Conservation (phyloP, 35 echinoderm and acorn worm genomes). For the Acanthaster planci region DNA sequence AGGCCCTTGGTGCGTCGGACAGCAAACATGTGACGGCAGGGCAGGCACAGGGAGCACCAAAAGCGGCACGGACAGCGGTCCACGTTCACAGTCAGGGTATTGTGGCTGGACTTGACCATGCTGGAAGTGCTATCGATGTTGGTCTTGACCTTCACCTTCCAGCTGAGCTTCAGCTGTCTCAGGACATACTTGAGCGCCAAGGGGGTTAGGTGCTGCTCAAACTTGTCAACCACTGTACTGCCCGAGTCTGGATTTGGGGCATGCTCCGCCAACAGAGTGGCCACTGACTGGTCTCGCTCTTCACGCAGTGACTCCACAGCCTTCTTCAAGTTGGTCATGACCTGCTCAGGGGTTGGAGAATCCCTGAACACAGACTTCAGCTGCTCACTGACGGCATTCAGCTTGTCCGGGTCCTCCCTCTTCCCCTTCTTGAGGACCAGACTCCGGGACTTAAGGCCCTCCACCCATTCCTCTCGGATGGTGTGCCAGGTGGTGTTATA, state of each 20-base stretch:
- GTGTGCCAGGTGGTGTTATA: background rate
- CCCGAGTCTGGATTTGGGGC: background rate
- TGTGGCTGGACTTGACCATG: background rate
- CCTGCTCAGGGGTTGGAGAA: background rate
- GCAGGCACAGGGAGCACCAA: background rate
- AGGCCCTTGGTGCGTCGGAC: slow-evolving; percentile 4
- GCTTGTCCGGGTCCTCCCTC: background rate
- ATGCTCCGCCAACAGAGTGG: background rate
- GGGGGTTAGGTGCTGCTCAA: background rate
- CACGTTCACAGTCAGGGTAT: background rate
- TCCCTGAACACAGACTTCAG: background rate
- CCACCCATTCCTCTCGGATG: slow-evolving; percentile 14
- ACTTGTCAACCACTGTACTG: background rate
- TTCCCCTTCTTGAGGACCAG: background rate
- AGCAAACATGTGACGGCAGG: slow-evolving; percentile 3
- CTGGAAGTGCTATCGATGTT: background rate
- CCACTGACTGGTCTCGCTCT: background rate
- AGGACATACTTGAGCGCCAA: background rate
- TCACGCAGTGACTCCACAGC: background rate
- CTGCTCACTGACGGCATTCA: background rate
- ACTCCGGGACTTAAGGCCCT: background rate
- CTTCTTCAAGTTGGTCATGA: background rate
- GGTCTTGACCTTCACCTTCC: background rate
- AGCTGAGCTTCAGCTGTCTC: background rate
- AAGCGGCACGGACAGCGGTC: background rate